Evolutionary conservation across 2,113 vertebrate species (phyloP), one percentile per base, ranked within the genome.

Genomic region (Mixornis gularis): DNA sequence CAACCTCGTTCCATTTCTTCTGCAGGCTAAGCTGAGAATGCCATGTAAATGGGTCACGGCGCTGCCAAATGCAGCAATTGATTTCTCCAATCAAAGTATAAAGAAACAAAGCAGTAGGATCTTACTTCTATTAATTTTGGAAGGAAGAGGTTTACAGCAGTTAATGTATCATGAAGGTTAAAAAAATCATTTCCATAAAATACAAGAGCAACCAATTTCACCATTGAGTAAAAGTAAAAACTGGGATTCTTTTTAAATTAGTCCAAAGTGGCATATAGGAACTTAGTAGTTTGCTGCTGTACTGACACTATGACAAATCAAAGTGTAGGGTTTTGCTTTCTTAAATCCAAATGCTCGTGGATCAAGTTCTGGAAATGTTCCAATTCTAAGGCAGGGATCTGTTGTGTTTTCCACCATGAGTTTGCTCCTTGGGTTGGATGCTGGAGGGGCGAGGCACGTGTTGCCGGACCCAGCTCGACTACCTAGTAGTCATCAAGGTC

Each of bases 401-500:
- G 97, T 98, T 97, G 97, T 96, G 98, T 97, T 93, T 97, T 98
- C 97, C 97, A 98, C 96, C 96, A 94, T 78, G 97, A 98, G 97
- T 98, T 97, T 98, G 97, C 97, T 98, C 97, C 98, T 98, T 98
- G 98, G 98, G 98, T 98, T 98, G 98, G 98, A 98, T 98, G 98
- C 97, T 98, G 98, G 98, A 98, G 98, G 98, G 96, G 97, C 82
- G 98, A 98, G 98, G 98, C 98, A 98, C 98, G 25, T 97, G 95
- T 98, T 98, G 98, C 98, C 97, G 91, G 97, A 98, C 98, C 98
- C 98, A 98, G 98, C 98, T 98, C 96, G 98, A 99, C 99, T 99
- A 99, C 99, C 98, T 99, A 99, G 99, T 99, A 99, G 99, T 99
- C 99, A 99, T 99, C 99, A 98, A 99, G 99, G 98, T 99, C 99